These are phyloP conservation scores for Spodoptera exigua DNA, from an alignment of 2,888 invertebrate genomes.

Conservation along the genomic window DNA sequence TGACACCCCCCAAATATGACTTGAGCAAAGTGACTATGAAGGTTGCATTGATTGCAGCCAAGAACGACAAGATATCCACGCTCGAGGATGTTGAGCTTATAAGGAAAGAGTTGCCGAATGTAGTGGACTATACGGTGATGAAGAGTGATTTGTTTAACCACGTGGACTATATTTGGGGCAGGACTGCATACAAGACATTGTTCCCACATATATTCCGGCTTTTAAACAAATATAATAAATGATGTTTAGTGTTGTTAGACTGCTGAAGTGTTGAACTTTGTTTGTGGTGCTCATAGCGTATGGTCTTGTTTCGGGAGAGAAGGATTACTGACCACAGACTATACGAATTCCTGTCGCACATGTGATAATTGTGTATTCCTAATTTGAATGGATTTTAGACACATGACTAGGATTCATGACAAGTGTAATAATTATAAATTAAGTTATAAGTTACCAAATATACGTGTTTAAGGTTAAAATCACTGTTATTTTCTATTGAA, in stretches of 20 bases:
- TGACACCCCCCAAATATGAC: conserved; percentile 66
- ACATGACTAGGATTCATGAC: too few species aligned
- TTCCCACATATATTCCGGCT: conserved; percentile 52
- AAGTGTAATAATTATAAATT: too few species aligned
- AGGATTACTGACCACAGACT: too few species aligned
- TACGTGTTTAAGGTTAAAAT: too few species aligned
- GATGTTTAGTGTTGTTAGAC: conserved; percentile 2
- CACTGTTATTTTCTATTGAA: too few species aligned
- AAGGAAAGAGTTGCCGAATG: conserved; percentile 60
- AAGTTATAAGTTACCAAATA: too few species aligned
- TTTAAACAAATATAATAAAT: conserved; percentile 52
- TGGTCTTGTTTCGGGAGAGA: too few species aligned
- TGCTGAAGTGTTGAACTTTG: too few species aligned
- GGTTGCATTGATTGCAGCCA: conserved; percentile 60
- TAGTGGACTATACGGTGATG: conserved; percentile 53
- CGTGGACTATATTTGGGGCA: conserved; percentile 69
- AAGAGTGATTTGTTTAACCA: conserved; percentile 60
- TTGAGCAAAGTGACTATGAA: conserved; percentile 65
- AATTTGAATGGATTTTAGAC: too few species aligned
- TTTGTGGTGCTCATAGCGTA: too few species aligned
- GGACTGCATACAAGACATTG: conserved; percentile 44
- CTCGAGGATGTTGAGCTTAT: conserved; percentile 61
- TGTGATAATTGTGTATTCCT: too few species aligned
- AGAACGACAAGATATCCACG: conserved; percentile 66
- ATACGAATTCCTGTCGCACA: too few species aligned